Conservation (phyloP, 2,797 vertebrate genomes). For the Trichosurus vulpecula region DNA sequence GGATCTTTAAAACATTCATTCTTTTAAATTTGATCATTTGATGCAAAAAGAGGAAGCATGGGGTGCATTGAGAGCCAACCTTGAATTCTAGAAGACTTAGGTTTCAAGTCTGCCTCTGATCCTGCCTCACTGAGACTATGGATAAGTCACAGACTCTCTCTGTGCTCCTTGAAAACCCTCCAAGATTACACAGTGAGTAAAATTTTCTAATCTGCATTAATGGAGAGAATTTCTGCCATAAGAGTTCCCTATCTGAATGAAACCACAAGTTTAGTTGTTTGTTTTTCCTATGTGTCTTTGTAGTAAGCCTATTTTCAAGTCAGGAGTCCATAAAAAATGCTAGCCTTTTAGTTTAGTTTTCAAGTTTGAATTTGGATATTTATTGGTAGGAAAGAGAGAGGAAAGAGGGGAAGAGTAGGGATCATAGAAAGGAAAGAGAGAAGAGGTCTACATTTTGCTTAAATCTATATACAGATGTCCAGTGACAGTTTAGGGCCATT, state of each 20-base stretch:
- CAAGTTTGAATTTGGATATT: not conserved
- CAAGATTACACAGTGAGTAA: not conserved
- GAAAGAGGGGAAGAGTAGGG: not conserved
- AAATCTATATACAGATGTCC: not conserved
- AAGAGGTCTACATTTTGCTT: constrained; percentile 13
- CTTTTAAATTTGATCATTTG: not conserved
- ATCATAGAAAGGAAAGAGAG: not conserved
- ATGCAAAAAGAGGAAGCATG: not conserved
- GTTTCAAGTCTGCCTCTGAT: not conserved
- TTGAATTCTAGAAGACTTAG: not conserved
- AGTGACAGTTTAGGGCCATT: not conserved
- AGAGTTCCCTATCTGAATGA: not conserved
- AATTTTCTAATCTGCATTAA: not conserved
- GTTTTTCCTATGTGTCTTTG: not conserved
- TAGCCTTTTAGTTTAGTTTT: not conserved
- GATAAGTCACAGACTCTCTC: not conserved
- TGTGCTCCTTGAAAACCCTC: not conserved
- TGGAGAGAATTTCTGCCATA: not conserved
- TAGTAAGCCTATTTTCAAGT: not conserved
- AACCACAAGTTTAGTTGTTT: not conserved
- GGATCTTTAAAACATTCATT: not conserved
- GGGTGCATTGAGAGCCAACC: too few species aligned
- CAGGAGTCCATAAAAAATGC: not conserved
- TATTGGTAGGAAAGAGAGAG: not conserved
- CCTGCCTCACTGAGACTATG: not conserved